Evolutionary conservation across 2,797 vertebrate species (phyloP), one percentile per base, ranked within the genome.

Genomic region (Cuniculus paca): DNA sequence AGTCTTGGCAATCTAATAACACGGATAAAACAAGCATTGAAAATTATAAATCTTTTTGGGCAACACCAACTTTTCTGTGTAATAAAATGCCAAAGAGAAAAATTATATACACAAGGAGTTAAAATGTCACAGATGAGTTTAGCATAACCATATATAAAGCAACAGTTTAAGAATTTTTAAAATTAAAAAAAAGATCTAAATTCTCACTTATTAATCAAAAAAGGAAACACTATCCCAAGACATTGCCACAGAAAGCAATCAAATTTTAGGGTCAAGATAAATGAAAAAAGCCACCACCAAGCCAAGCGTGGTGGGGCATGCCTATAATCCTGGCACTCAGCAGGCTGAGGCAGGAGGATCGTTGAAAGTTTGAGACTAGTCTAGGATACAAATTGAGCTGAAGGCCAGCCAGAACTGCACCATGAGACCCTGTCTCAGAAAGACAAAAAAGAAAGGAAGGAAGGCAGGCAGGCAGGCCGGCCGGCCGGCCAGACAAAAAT

Each of bases 11-110:
- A 82, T 19, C 61, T 36, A 88, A 61, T 82, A 80, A 77, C 45
- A 70, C 31, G 39, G 9, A 58, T 54, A 9, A 77, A 24, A 68
- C 24, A 42, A 52, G n/a, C 10, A 54, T 12, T 82, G 68, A 77
- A 88, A 88, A 61, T 87, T 48, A 70, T 48, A 91, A 78, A 81
- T n/a, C 24, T 19, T 86, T 77, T 78, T 56, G 83, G 60, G 34
- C 19, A 88, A 61, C 24, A 87, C 8, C 36, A 78, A 79, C 17
- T 78, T 88, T 91, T 75, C 77, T 70, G 28, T 22, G n/a, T 77
- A 80, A 93, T 86, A 65, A 96, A 96, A 94, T 82, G 75, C 9
- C 50, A 89, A 77, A 81, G 39, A 83, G 83, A 93, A 82, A 96
- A 83, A 82, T 54, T 0, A 77, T 39, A 87, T 24, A 56, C 4